These are phyloP conservation scores for Dryococelus australis DNA, from an alignment of 2,888 invertebrate species.

Conservation along the genomic window DNA sequence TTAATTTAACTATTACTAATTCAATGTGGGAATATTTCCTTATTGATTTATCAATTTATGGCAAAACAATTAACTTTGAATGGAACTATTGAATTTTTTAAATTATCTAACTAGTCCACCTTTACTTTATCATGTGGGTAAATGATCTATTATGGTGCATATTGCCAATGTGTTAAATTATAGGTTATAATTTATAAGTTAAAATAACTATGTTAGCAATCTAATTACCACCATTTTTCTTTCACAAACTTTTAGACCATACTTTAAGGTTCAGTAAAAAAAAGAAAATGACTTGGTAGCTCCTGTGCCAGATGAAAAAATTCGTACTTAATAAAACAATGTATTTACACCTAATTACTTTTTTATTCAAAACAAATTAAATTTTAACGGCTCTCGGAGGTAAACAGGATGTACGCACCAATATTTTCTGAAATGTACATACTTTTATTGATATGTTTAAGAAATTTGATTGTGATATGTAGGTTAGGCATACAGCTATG, in stretches of 20 bases:
- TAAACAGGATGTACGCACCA: neutral
- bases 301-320: neutral
- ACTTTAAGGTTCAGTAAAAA: neutral
- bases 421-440: neutral
- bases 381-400: neutral
- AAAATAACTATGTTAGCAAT: neutral
- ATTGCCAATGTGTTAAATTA: neutral
- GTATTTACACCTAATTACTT: neutral
- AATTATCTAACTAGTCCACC: too few relatives aligned
- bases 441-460: neutral
- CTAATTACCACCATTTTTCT: slow-evolving; percentile 21
- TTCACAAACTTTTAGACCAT: slow-evolving; percentile 13
- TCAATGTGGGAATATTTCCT: too few relatives aligned
- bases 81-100: too few relatives aligned
- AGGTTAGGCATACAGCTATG: neutral
- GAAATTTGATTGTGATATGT: neutral
- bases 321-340: neutral
- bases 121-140: too few relatives aligned
- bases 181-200: neutral
- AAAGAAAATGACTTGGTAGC: slow-evolving; percentile 23
- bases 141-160: neutral
- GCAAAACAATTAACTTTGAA: too few relatives aligned
- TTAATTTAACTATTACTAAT: too few relatives aligned
- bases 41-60: too few relatives aligned
- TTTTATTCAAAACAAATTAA: neutral